Conservation (phyloP, 2,888 invertebrate species). For the Megaustenia siamemsis region DNA sequence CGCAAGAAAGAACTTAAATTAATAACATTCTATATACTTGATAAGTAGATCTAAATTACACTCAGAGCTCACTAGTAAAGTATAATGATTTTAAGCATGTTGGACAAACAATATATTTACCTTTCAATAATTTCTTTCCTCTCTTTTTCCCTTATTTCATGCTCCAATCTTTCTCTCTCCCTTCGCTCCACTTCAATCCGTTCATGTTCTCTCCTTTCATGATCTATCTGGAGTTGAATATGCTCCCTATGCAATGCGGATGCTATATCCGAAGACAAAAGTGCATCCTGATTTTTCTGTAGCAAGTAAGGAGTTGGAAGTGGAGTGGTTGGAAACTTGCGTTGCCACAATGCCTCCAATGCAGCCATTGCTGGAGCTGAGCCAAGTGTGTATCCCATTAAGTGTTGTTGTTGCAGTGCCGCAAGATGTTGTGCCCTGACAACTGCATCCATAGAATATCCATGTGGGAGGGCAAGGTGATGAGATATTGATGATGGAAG, state of each 20-base stretch:
- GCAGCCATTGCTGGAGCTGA: slow-evolving; percentile 65
- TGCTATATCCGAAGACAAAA: slow-evolving; percentile 66
- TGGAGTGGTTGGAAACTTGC: slow-evolving; percentile 75
- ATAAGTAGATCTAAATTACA: no score
- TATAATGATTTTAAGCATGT: no score
- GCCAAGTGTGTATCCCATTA: slow-evolving; percentile 52
- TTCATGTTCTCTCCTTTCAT: slow-evolving; percentile 82
- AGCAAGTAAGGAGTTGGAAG: slow-evolving; percentile 76
- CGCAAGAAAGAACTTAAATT: no score
- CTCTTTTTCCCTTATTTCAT: slow-evolving; percentile 69
- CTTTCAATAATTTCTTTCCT: slow-evolving; percentile 67
- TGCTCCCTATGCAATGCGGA: slow-evolving; percentile 49
- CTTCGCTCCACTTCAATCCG: slow-evolving; percentile 62
- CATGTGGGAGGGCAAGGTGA: slow-evolving; percentile 56
- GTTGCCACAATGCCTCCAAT: slow-evolving; percentile 78
- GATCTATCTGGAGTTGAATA: slow-evolving; percentile 66
- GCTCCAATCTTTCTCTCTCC: slow-evolving; percentile 82
- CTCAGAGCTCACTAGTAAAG: no score
- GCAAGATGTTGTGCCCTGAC: slow-evolving; percentile 65
- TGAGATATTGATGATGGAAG: slow-evolving; percentile 63
- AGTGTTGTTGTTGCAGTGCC: slow-evolving; percentile 61
- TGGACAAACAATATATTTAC: slow-evolving; percentile 54
- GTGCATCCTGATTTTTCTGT: slow-evolving; percentile 75
- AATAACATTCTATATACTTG: no score
- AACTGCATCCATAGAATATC: slow-evolving; percentile 62